Evolutionary conservation across 37 sponge, comb jelly and placozoan species (phyloP).

Genomic region (Corticium candelabrum): DNA sequence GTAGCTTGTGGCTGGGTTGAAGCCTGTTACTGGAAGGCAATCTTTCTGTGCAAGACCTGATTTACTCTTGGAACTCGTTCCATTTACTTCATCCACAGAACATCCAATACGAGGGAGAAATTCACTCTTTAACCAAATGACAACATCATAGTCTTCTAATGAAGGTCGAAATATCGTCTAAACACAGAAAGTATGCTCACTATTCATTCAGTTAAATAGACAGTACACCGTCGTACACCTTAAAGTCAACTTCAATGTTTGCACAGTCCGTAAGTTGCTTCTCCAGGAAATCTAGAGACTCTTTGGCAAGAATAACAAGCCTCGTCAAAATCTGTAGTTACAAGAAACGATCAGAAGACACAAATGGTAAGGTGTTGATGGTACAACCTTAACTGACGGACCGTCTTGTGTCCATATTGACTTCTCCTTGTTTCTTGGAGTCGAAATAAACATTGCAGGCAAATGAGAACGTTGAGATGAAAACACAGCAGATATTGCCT

Average conservation of each 20-base stretch:
- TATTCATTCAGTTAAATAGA: constrained; percentile 19
- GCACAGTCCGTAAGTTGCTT: no score
- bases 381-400: no score
- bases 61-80: not conserved
- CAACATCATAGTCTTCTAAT: constrained; percentile 55
- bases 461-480: constrained; percentile 24
- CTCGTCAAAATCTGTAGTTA: no score
- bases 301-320: no score
- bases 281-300: no score
- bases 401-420: constrained; percentile 21
- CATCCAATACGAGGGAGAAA: constrained; percentile 28
- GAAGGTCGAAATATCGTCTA: constrained; percentile 77
- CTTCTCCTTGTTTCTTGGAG: constrained; percentile 40
- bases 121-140: constrained; percentile 60
- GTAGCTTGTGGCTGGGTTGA: constrained; percentile 62
- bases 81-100: constrained; percentile 41
- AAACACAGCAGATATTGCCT: constrained; percentile 30
- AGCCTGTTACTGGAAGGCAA: constrained; percentile 62
- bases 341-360: no score
- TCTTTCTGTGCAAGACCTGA: not conserved
- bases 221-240: no score
- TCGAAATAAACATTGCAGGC: constrained; percentile 65
- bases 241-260: no score
- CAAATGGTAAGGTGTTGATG: no score
- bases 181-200: not conserved